These are phyloP conservation scores for Leptinotarsa lineolata DNA, from an alignment of 1,140 invertebrate genomes.

Conservation along the genomic window DNA sequence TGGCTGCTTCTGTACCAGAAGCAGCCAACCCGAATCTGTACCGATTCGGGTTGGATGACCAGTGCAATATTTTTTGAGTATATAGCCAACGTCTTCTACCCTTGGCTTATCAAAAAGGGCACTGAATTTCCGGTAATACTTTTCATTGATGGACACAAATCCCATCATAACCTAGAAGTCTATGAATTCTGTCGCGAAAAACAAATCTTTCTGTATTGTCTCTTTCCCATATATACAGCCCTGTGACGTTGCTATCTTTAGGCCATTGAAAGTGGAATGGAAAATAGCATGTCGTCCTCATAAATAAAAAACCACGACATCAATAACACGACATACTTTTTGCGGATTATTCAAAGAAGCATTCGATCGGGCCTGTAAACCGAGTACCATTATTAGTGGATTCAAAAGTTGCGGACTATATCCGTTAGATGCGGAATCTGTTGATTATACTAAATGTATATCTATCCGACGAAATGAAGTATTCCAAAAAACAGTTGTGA, in stretches of 20 bases:
- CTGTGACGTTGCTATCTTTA: conserved; percentile 52
- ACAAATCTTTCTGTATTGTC: conserved; percentile 51
- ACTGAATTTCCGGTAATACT: conserved; percentile 51
- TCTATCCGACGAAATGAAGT: no score
- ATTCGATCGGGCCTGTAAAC: background rate
- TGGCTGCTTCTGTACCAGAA: conserved; percentile 27
- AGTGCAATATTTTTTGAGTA: conserved; percentile 56
- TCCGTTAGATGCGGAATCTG: background rate
- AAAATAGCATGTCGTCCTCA: conserved; percentile 41
- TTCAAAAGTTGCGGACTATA: background rate
- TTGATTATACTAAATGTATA: no score
- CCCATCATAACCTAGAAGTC: conserved; percentile 51
- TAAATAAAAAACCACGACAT: background rate
- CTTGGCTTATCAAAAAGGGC: conserved; percentile 39
- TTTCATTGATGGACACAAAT: conserved; percentile 56
- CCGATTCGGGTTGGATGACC: conserved; percentile 57
- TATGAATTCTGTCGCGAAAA: conserved; percentile 54
- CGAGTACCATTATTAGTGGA: background rate
- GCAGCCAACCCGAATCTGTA: no score
- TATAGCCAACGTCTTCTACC: conserved; percentile 52
- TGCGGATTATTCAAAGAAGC: background rate
- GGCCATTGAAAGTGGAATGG: conserved; percentile 49
- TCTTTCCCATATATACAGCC: conserved; percentile 56
- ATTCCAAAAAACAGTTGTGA: no score
- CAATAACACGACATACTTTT: background rate